These are phyloP conservation scores for Vespertilio murinus DNA, from an alignment of 2,797 vertebrate genomes.

Conservation along the genomic window DNA sequence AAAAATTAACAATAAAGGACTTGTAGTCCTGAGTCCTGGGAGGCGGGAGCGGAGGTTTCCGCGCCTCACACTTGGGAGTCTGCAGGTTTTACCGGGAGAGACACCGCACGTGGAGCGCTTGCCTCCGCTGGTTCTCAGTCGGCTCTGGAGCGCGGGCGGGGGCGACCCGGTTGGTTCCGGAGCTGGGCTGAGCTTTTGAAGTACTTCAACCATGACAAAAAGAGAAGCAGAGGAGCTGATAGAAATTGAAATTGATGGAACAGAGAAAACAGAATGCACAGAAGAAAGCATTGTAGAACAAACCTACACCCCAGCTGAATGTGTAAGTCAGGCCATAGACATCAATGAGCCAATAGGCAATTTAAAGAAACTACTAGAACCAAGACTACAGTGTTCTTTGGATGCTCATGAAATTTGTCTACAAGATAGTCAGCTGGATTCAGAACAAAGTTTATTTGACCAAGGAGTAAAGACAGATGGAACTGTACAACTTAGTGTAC, in stretches of 20 bases:
- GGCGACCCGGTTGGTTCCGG: slow-evolving; percentile 52
- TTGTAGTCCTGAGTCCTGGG: slow-evolving; percentile 80
- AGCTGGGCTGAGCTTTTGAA: slow-evolving; percentile 73
- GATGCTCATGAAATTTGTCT: slow-evolving; percentile 97
- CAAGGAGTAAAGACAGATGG: slow-evolving; percentile 99
- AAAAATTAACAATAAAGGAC: slow-evolving; percentile 65
- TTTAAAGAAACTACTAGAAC: slow-evolving; percentile 97
- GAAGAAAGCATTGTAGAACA: slow-evolving; percentile 95
- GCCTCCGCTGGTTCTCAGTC: slow-evolving; percentile 53
- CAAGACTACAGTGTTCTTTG: slow-evolving; percentile 93
- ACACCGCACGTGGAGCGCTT: slow-evolving; percentile 39
- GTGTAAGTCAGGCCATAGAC: slow-evolving; percentile 98
- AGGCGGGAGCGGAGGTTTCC: too few species aligned
- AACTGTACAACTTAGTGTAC: slow-evolving; percentile 98
- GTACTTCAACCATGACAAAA: slow-evolving; percentile 92
- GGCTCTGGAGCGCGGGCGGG: slow-evolving; percentile 59
- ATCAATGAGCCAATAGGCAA: slow-evolving; percentile 98
- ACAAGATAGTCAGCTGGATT: slow-evolving; percentile 98
- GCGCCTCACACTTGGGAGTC: slow-evolving; percentile 49
- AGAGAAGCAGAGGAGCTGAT: slow-evolving; percentile 97
- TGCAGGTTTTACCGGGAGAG: slow-evolving; percentile 12
- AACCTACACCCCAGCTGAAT: slow-evolving; percentile 94
- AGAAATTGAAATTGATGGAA: slow-evolving; percentile 99
- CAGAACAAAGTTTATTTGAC: slow-evolving; percentile 97
- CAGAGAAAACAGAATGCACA: slow-evolving; percentile 88